A percentile compares a stretch with the other conserved stretches of the same genome.
phyloP scores from a whole-genome alignment of 2,113 vertebrate species.

The Pitta sordida region DNA sequence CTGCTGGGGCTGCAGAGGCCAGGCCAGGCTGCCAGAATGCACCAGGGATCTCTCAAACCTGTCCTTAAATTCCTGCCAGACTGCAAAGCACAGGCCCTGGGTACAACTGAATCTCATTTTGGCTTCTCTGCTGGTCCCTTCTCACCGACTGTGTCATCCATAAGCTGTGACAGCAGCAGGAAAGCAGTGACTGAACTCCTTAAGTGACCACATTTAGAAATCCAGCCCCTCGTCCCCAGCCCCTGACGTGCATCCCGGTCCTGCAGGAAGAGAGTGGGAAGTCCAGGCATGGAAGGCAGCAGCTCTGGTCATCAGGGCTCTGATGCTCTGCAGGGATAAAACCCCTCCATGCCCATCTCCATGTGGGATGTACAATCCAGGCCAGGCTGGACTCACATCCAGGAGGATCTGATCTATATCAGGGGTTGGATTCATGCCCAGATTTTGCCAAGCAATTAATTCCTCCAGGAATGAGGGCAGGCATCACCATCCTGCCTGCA shows the following conservation, averaged over 20 bases:
- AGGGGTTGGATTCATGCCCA: not conserved
- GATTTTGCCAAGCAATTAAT: not conserved
- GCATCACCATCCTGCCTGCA: not conserved
- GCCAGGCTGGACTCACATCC: not conserved
- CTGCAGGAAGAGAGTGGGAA: fast-evolving
- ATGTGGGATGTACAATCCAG: not conserved
- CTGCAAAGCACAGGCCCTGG: not conserved
- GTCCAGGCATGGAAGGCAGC: too few relatives aligned
- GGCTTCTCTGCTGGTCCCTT: not conserved
- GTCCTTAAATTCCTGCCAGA: not conserved
- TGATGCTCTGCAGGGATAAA: not conserved
- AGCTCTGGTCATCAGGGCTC: not conserved
- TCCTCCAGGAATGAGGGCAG: not conserved
- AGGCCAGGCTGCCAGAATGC: not conserved
- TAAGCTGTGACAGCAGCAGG: not conserved
- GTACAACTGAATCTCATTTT: not conserved
- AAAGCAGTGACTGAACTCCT: not conserved
- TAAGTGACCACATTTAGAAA: not conserved
- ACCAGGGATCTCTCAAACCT: not conserved
- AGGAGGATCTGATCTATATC: not conserved
- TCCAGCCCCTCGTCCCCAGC: not conserved
- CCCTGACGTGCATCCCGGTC: fast-evolving
- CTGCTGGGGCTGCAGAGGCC: not conserved
- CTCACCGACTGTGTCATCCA: not conserved
- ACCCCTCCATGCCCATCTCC: not conserved